Base-by-base conservation (phyloP, 1,140 invertebrate genomes). In the Anastatus disparis region DNA sequence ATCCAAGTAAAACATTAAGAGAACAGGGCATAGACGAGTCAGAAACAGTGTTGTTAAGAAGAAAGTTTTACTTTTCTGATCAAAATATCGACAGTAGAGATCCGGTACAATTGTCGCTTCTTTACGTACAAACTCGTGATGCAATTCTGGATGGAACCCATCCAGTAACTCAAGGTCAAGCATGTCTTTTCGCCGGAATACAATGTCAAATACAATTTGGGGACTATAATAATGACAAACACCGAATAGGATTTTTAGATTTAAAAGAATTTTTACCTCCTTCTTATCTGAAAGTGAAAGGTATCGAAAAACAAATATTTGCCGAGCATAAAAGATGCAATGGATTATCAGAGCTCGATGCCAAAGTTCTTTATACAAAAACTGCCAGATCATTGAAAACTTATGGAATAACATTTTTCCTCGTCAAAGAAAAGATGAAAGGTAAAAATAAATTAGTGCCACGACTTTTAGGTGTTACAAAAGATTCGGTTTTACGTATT, bases 201-300 rank as follows among this genome's bases (percentile, higher is more conserved):
- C 98, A 99, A 85, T 97, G 95, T 80, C 97, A 99, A 84, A 97
- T 99, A 75, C 97, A 99, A 86, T 99, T 99, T 85, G 98, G 98
- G 13, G 95, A 98, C 82, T 90, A 97, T 84, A 93, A 94, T 75
- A 95, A 97, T 79, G 90, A 90, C 63, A 99, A 98, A 85, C 97
- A 99, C 81, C 97, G 96, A 76, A 86, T 94, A 3, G 97, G 97
- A 72, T 97, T 98, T 84, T 87, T 99, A 71, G 97, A 99, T 97
- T 99, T 86, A 93, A 95, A 92, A 46, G 2, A 58, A 38, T 8
- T 99, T 82, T 87, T 99, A 27, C 98, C 98, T 0, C 94, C 94
- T 78, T 97, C 97, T 10, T 99, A 99, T 83, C 88, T 94, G 22
- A 99, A 98, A 84, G 91, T 94, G 7, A 99, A 99, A 87, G 93